A percentile compares a stretch with the other conserved stretches of the same genome.
These are phyloP conservation scores for Dasypus novemcinctus DNA, from an alignment of 2,113 vertebrate species.

Conservation along the genomic window DNA sequence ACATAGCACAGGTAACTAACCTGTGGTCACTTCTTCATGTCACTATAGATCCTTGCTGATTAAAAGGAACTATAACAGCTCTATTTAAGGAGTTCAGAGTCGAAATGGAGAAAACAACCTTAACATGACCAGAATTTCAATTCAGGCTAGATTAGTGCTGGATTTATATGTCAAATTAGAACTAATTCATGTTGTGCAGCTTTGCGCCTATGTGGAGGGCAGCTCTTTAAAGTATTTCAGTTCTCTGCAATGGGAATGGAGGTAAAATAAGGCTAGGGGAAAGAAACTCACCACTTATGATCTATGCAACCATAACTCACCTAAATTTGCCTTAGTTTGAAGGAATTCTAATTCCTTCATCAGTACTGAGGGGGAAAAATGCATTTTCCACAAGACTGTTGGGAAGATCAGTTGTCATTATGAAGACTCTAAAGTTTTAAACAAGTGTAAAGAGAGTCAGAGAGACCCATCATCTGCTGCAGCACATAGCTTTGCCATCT, in stretches of 20 bases:
- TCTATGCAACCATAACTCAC: background rate
- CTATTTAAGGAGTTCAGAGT: background rate
- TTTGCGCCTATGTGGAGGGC: background rate
- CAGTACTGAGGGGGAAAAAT: background rate
- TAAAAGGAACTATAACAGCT: background rate
- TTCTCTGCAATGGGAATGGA: background rate
- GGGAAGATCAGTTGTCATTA: background rate
- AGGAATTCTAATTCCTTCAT: background rate
- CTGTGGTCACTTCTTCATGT: background rate
- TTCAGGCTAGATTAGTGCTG: background rate
- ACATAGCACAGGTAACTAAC: background rate
- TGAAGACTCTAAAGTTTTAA: conserved; percentile 35
- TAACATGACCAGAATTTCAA: background rate
- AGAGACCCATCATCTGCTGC: background rate
- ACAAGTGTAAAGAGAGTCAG: background rate
- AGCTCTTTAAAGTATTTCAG: background rate
- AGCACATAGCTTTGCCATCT: background rate
- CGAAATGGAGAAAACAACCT: conserved; percentile 9
- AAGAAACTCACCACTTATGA: background rate
- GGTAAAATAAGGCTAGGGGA: background rate
- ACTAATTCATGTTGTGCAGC: background rate
- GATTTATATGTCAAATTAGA: background rate
- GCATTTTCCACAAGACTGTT: background rate
- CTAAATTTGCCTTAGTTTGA: background rate
- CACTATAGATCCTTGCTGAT: background rate